Evolutionary conservation across 2,888 invertebrate species (phyloP).

Genomic region (Dyspetes luteomarginatus): DNA sequence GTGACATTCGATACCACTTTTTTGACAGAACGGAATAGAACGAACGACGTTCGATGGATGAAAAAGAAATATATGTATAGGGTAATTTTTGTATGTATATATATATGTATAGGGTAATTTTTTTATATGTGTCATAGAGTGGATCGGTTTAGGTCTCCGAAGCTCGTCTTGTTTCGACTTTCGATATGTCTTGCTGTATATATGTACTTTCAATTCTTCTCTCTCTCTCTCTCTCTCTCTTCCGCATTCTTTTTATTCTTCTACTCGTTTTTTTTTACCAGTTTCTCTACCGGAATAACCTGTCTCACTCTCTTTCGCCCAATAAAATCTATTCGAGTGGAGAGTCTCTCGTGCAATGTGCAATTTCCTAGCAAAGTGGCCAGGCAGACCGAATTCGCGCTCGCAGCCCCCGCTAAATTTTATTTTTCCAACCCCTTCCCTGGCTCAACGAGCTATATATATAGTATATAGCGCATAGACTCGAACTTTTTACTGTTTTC

Average conservation of each 20-base stretch:
- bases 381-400: slow-evolving; percentile 57
- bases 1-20: neutral
- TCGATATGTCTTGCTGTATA: slow-evolving; percentile 42
- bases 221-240: slow-evolving; percentile 44
- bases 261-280: slow-evolving; percentile 53
- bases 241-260: slow-evolving; percentile 32
- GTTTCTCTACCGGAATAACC: slow-evolving; percentile 52
- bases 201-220: slow-evolving; percentile 56
- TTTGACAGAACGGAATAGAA: neutral
- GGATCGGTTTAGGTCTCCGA: slow-evolving; percentile 19
- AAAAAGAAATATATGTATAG: slow-evolving; percentile 25
- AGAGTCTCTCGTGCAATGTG: slow-evolving; percentile 64
- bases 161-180: slow-evolving; percentile 59
- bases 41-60: slow-evolving; percentile 16
- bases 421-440: slow-evolving; percentile 62
- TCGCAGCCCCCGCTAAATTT: slow-evolving; percentile 65
- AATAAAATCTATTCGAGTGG: slow-evolving; percentile 69
- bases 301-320: slow-evolving; percentile 70
- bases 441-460: neutral
- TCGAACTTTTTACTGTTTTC: slow-evolving; percentile 73
- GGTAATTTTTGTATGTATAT: slow-evolving; percentile 49
- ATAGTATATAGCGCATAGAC: slow-evolving; percentile 53
- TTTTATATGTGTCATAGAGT: slow-evolving; percentile 51
- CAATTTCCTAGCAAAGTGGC: slow-evolving; percentile 65
- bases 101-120: slow-evolving; percentile 38